A percentile compares a stretch with the other conserved stretches of the same genome.
Conservation (phyloP, 2,113 vertebrate species). For the Pseudorectes ferrugineus region DNA sequence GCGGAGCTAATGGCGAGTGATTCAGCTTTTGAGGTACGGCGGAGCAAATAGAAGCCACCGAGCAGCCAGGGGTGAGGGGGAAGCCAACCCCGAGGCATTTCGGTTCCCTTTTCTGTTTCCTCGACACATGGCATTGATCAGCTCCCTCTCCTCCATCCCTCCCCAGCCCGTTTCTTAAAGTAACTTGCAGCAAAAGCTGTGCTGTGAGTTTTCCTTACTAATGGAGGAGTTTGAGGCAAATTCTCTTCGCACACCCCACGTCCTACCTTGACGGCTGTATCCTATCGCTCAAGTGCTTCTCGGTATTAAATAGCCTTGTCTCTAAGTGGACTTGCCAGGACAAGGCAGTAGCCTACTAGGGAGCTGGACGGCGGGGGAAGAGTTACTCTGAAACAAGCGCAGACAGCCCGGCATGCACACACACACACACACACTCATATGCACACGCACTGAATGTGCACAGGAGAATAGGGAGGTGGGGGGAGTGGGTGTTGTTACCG, state of each 20-base stretch:
- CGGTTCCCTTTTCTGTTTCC: neutral
- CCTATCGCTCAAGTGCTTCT: neutral
- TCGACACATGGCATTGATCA: neutral
- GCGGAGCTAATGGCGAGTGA: conserved; percentile 21
- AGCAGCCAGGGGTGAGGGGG: neutral
- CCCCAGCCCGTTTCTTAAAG: neutral
- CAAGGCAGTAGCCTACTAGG: neutral
- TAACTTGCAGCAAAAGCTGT: neutral
- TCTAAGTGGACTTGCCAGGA: conserved; percentile 32
- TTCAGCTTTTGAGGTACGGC: conserved; percentile 40
- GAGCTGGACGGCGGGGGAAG: neutral
- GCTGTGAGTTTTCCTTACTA: neutral
- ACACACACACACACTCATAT: no score
- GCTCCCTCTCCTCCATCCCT: neutral
- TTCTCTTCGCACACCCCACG: neutral
- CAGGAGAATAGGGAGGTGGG: neutral
- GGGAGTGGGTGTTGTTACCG: neutral
- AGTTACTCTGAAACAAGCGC: neutral
- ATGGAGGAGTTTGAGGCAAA: neutral
- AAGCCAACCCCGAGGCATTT: neutral
- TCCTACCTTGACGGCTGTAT: neutral
- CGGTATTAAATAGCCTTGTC: neutral
- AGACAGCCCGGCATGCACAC: neutral
- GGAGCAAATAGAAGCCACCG: neutral
- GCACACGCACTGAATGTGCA: neutral